These are phyloP conservation scores for Carlito syrichta DNA, from an alignment of 2,113 vertebrate genomes.

Conservation along the genomic window DNA sequence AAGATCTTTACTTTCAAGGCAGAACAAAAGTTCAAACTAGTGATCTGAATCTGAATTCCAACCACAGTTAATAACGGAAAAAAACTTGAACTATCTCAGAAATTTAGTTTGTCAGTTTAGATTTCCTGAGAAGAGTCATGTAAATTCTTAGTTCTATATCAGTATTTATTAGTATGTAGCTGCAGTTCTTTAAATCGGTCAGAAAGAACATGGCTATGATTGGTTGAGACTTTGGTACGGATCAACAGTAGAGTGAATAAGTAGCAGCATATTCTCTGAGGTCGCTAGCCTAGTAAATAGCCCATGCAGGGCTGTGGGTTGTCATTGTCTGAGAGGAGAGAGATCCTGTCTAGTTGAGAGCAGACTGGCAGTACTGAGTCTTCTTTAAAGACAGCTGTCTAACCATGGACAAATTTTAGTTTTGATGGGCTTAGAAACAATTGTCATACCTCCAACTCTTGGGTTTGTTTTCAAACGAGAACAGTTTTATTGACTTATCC, in stretches of 20 bases:
- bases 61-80: background rate
- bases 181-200: background rate
- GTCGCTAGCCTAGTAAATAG: background rate
- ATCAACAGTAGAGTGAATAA: background rate
- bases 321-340: background rate
- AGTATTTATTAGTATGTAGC: background rate
- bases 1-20: background rate
- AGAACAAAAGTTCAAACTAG: background rate
- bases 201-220: background rate
- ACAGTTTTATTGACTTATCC: background rate
- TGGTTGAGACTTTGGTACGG: background rate
- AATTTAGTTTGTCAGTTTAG: background rate
- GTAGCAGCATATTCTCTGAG: background rate
- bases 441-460: background rate
- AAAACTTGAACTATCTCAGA: background rate
- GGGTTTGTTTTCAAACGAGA: background rate
- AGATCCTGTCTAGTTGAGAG: background rate
- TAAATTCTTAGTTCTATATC: background rate
- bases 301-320: rapidly evolving
- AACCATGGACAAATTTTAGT: background rate
- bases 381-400: background rate
- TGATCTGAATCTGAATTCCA: background rate
- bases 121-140: background rate
- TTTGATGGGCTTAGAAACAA: background rate
- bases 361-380: background rate